Evolutionary conservation across 2,113 vertebrate species (phyloP).

Genomic region (Bubo bubo): DNA sequence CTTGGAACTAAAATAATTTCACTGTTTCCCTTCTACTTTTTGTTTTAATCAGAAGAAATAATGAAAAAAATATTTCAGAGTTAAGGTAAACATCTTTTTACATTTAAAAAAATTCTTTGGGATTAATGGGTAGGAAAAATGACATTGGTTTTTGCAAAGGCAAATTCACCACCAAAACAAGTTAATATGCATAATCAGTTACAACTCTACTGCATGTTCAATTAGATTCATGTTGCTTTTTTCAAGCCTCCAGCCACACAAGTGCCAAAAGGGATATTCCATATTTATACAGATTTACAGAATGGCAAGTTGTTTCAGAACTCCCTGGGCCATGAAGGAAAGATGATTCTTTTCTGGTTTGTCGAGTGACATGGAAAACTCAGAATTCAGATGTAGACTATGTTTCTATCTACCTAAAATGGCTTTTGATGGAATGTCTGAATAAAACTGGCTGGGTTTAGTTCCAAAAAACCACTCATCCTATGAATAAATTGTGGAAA

Average conservation of each 20-base stretch:
- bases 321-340: not conserved
- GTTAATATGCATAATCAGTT: not conserved
- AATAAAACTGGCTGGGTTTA: not conserved
- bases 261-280: not conserved
- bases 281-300: not conserved
- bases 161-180: not conserved
- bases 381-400: not conserved
- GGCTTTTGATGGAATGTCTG: not conserved
- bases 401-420: not conserved
- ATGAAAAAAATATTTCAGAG: not conserved
- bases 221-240: not conserved
- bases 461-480: not conserved
- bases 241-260: not conserved
- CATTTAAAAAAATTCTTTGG: not conserved
- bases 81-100: not conserved
- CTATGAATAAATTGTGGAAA: not conserved
- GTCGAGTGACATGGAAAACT: not conserved
- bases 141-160: not conserved
- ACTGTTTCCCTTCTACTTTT: not conserved
- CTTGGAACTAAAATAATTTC: not conserved
- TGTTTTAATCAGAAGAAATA: not conserved
- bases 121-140: not conserved
- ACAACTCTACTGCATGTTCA: not conserved
- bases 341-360: not conserved
- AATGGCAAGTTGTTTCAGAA: not conserved